Evolutionary conservation across 1,140 invertebrate genomes (phyloP).

Genomic region (Chionoecetes opilio): DNA sequence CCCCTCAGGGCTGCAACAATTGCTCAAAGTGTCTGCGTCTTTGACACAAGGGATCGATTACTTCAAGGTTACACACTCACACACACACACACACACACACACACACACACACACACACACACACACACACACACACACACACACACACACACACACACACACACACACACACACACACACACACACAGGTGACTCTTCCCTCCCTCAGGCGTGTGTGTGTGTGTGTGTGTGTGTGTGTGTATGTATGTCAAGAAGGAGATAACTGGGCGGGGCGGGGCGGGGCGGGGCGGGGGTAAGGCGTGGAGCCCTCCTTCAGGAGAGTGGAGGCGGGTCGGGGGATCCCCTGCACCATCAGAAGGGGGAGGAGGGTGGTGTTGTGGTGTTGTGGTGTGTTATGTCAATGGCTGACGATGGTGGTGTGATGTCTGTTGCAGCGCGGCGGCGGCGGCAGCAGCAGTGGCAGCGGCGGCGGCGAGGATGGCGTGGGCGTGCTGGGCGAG

Average conservation of each 20-base stretch:
- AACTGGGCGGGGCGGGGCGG: not conserved
- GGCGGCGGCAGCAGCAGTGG: not conserved
- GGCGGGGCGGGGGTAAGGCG: too few relatives aligned
- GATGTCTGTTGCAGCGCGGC: conserved; percentile 32
- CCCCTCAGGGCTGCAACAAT: not conserved
- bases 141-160: conserved; percentile 38
- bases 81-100: not conserved
- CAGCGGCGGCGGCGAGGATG: not conserved
- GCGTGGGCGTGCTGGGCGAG: not conserved
- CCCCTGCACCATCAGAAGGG: not conserved
- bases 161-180: conserved; percentile 33
- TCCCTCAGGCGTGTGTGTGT: not conserved
- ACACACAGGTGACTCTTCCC: not conserved
- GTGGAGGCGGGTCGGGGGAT: not conserved
- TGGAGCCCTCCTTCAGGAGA: not conserved
- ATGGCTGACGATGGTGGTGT: conserved; percentile 12
- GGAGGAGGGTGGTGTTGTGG: not conserved
- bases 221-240: too few relatives aligned
- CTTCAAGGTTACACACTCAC: conserved; percentile 1
- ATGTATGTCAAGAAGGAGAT: not conserved
- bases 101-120: not conserved
- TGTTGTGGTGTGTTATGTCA: not conserved
- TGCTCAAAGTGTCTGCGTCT: not conserved
- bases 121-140: conserved; percentile 12
- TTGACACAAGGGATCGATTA: not conserved